These are phyloP conservation scores for Rafetus swinhoei DNA, from an alignment of 2,113 vertebrate species.

Conservation along the genomic window DNA sequence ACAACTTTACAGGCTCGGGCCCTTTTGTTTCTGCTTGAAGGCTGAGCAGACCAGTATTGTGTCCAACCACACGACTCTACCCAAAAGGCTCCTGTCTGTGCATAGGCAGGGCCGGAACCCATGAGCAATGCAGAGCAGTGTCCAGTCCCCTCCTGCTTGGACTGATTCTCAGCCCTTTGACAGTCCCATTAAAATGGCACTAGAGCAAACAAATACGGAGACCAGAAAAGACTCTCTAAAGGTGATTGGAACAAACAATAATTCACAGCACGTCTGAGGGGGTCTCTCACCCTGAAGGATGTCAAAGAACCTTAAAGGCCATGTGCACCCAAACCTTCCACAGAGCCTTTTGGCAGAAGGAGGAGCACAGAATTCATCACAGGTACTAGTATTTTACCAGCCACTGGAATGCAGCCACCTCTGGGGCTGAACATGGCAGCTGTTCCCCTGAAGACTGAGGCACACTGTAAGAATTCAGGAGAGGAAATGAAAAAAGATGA, in stretches of 20 bases:
- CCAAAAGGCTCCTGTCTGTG: neutral
- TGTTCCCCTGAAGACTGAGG: neutral
- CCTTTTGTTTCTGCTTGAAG: neutral
- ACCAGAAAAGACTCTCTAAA: neutral
- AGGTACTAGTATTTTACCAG: neutral
- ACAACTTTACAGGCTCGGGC: neutral
- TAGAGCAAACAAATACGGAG: fast-evolving
- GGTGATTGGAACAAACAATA: neutral
- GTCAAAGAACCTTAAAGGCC: neutral
- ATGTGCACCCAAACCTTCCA: neutral
- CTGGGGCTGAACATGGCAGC: neutral
- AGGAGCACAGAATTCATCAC: neutral
- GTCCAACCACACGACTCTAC: neutral
- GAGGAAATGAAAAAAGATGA: neutral
- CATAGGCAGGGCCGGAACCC: fast-evolving
- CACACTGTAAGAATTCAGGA: neutral
- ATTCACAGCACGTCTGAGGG: no score
- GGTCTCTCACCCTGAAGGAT: neutral
- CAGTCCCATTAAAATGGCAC: neutral
- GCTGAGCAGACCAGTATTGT: neutral
- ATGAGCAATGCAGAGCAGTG: fast-evolving
- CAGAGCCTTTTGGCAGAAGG: neutral
- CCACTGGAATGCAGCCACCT: neutral
- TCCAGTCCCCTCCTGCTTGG: neutral
- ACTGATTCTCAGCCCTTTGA: neutral